Evolutionary conservation across 2,113 vertebrate genomes (phyloP).

Genomic region (Herpetotheres cachinnans): DNA sequence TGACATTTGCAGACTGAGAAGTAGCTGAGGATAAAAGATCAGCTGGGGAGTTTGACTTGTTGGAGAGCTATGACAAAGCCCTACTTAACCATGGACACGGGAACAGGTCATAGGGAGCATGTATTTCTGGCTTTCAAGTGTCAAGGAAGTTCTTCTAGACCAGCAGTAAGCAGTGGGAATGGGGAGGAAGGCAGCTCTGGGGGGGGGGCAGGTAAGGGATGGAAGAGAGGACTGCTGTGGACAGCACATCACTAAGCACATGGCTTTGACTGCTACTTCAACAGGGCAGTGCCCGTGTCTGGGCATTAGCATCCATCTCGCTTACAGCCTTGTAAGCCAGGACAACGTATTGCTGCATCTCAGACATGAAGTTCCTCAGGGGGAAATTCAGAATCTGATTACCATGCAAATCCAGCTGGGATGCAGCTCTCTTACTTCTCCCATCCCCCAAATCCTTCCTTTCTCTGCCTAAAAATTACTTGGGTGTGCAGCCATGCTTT

Average conservation of each 20-base stretch:
- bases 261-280: background rate
- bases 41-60: background rate
- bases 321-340: background rate
- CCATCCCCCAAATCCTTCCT: background rate
- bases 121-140: background rate
- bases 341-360: background rate
- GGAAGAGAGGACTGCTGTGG: background rate
- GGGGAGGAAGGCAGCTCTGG: background rate
- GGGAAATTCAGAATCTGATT: conserved; percentile 2
- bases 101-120: accelerated
- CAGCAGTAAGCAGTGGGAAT: background rate
- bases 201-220: background rate
- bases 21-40: background rate
- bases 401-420: background rate
- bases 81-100: background rate
- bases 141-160: background rate
- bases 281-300: background rate
- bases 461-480: background rate
- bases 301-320: background rate
- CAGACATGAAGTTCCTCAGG: background rate
- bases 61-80: background rate
- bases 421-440: background rate
- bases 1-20: background rate
- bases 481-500: background rate
- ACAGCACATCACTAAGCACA: background rate